A percentile compares a stretch with the other conserved stretches of the same genome.
phyloP scores from a whole-genome alignment of 1,140 invertebrate genomes.

The Heliconius nattereri region DNA sequence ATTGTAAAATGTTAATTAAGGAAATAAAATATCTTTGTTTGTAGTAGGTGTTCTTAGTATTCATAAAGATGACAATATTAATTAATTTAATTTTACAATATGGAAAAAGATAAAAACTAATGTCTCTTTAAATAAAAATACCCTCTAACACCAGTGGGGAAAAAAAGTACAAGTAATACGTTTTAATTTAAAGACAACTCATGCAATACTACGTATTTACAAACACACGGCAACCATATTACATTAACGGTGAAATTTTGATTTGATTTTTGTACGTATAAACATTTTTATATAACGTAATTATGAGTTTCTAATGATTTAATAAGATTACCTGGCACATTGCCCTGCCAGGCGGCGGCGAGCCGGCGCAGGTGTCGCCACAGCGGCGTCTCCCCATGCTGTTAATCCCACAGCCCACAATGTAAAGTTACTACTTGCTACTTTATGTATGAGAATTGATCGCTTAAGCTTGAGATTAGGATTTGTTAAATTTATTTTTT shows the following conservation, averaged over 20 bases:
- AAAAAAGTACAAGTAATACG: neutral
- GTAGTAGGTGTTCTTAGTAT: no score
- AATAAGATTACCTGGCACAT: constrained; percentile 14
- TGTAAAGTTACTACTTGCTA: constrained; percentile 41
- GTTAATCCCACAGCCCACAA: constrained; percentile 69
- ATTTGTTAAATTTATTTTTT: neutral
- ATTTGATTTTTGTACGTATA: neutral
- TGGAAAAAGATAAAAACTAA: no score
- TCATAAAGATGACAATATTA: no score
- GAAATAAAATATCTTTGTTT: no score
- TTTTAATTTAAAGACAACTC: neutral
- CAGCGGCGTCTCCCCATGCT: constrained; percentile 76
- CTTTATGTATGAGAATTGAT: constrained; percentile 39
- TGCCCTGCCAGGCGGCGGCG: constrained; percentile 47
- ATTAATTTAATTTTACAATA: no score
- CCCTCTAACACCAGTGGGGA: no score
- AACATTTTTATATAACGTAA: neutral
- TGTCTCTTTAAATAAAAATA: no score
- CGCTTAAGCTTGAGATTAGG: constrained; percentile 12
- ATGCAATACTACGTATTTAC: constrained; percentile 6
- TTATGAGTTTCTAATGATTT: neutral
- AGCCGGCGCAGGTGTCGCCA: constrained; percentile 67
- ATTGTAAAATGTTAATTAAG: no score
- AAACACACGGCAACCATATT: neutral
- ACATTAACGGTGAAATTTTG: neutral